Evolutionary conservation across 2,888 invertebrate genomes (phyloP), one percentile per base, ranked within the genome.

Genomic region (Pseudococcus longispinus): DNA sequence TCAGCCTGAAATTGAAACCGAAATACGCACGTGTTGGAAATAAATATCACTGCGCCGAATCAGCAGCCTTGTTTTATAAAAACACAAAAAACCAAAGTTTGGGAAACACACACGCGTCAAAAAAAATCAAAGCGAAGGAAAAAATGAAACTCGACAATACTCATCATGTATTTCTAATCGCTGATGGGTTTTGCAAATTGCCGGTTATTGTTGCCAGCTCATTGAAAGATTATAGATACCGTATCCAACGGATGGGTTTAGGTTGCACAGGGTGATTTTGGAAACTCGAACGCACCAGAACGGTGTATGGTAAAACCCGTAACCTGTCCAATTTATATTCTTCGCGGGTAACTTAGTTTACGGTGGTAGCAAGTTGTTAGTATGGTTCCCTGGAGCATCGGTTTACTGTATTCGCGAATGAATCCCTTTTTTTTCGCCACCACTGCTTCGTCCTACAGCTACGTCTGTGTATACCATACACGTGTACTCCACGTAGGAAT

Each of bases 261-360:
- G 5, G 60, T 55, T n/a, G n/a, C n/a, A 20, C 23, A 9, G 60
- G 60, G 60, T 60, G 60, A 60, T 60, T 60, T 60, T 60, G 9
- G 60, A 20, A 60, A 11, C 60, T 60, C 23, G 60, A 60, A 60
- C 6, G 60, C 60, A 70, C 65, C 6, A 32, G 18, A 70, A 32
- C 15, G 29, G 26, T 29, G 26, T 70, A 32, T 70, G 70, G 26
- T 29, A 70, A 84, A 83, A 18, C 55, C 84, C 20, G 37, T 84
- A 84, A 84, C 65, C 84, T 84, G 84, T 84, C 84, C 84, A 84
- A 84, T 84, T 84, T 84, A 84, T 84, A 84, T 84, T 84, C 84
- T 84, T 65, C 65, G 84, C 84, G 60, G 37, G 84, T 84, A 84
- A 84, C 84, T 84, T 84, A 84, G 84, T 84, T 84, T 84, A 84